Percentiles rank a stretch among this genome's conserved stretches.
phyloP scores from a whole-genome alignment of 2,113 vertebrate species.

The Taurulus bubalis region DNA sequence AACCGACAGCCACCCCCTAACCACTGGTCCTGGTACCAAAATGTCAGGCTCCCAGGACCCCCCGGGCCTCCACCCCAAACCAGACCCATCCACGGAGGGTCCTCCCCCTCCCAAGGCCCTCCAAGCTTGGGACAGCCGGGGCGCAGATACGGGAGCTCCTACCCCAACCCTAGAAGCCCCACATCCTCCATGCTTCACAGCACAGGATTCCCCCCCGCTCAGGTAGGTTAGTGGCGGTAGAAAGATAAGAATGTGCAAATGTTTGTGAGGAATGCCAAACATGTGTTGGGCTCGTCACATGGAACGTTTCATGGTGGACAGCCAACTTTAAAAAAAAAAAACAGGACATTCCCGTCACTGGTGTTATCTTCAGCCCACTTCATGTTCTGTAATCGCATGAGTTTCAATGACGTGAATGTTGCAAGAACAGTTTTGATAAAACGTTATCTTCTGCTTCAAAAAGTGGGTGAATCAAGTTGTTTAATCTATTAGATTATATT shows the following conservation, averaged over 20 bases:
- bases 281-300: not conserved
- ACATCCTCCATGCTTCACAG: conserved; percentile 75
- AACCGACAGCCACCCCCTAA: conserved; percentile 78
- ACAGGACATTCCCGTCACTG: not conserved
- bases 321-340: not conserved
- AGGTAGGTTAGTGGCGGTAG: conserved; percentile 57
- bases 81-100: conserved; percentile 79
- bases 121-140: conserved; percentile 65
- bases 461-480: not conserved
- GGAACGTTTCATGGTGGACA: not conserved
- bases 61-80: conserved; percentile 64
- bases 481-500: not conserved
- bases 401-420: not conserved
- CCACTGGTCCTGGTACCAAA: conserved; percentile 84
- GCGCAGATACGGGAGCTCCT: conserved; percentile 71
- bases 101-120: conserved; percentile 79
- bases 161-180: conserved; percentile 76
- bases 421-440: not conserved
- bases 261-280: not conserved
- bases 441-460: not conserved
- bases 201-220: conserved; percentile 65
- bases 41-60: conserved; percentile 64
- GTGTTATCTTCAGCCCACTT: not conserved
- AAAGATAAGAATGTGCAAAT: not conserved
- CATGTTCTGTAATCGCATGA: not conserved